Percentiles rank a stretch among this genome's conserved stretches.
Evolutionary conservation across 1,140 invertebrate genomes (phyloP).

Genomic region (Lamellibrachia luymesi): DNA sequence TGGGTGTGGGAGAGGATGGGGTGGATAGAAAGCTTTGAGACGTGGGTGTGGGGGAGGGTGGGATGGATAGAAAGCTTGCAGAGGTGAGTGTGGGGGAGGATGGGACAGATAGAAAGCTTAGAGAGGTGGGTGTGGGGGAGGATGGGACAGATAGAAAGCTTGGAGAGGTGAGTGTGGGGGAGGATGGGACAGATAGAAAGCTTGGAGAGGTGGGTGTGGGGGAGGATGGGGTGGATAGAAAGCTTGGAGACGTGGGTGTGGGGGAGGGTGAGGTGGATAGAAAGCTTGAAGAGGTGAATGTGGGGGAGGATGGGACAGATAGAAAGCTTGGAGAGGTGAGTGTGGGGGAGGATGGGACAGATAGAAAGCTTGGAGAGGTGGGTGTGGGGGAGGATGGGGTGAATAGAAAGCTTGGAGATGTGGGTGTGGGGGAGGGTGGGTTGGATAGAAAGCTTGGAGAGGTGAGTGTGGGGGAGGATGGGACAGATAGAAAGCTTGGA

Average conservation of each 20-base stretch:
- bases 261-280: no score
- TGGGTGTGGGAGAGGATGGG: no score
- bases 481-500: neutral
- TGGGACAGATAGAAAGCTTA: neutral
- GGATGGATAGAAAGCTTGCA: neutral
- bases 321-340: neutral
- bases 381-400: neutral
- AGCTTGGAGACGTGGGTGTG: no score
- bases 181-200: no score
- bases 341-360: no score
- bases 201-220: neutral
- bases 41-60: neutral
- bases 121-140: neutral
- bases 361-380: neutral
- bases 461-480: neutral
- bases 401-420: neutral
- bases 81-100: no score
- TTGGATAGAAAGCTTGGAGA: neutral
- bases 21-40: neutral
- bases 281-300: neutral
- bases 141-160: neutral
- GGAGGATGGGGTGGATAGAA: neutral
- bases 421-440: no score
- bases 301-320: neutral
- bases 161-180: no score